A percentile compares a stretch with the other conserved stretches of the same genome.
phyloP scores from a whole-genome alignment of 1,140 invertebrate genomes.

The Drosophila sechellia region DNA sequence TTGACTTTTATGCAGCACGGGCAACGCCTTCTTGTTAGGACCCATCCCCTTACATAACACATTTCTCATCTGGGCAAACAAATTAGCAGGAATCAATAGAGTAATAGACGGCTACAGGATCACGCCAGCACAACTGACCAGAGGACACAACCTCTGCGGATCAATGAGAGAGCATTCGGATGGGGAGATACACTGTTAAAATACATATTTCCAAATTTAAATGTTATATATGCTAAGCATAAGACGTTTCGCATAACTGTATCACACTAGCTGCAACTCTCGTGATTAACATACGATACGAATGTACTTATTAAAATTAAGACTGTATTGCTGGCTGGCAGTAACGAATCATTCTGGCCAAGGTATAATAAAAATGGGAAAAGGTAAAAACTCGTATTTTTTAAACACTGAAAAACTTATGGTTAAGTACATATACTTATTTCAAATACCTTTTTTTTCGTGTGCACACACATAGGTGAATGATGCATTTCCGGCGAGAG shows the following conservation, averaged over 20 bases:
- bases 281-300: too few species aligned
- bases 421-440: too few species aligned
- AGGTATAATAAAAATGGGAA: too few species aligned
- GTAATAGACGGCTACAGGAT: slow-evolving; percentile 44
- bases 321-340: too few species aligned
- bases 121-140: slow-evolving; percentile 66
- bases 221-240: too few species aligned
- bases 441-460: neutral
- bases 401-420: too few species aligned
- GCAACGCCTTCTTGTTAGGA: slow-evolving; percentile 29
- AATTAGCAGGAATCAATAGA: slow-evolving; percentile 41
- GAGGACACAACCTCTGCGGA: slow-evolving; percentile 55
- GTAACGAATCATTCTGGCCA: too few species aligned
- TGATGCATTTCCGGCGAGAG: slow-evolving; percentile 55
- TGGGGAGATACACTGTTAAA: slow-evolving; percentile 8
- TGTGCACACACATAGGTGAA: slow-evolving; percentile 35
- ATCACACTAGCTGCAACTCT: too few species aligned
- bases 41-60: slow-evolving; percentile 30
- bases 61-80: slow-evolving; percentile 34
- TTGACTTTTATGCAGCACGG: slow-evolving; percentile 17
- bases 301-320: too few species aligned
- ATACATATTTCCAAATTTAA: neutral
- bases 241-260: too few species aligned
- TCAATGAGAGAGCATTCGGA: neutral
- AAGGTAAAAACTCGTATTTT: too few species aligned